Evolutionary conservation across 1,140 invertebrate genomes (phyloP), one percentile per base, ranked within the genome.

Genomic region (Schlechtendalia chinensis): DNA sequence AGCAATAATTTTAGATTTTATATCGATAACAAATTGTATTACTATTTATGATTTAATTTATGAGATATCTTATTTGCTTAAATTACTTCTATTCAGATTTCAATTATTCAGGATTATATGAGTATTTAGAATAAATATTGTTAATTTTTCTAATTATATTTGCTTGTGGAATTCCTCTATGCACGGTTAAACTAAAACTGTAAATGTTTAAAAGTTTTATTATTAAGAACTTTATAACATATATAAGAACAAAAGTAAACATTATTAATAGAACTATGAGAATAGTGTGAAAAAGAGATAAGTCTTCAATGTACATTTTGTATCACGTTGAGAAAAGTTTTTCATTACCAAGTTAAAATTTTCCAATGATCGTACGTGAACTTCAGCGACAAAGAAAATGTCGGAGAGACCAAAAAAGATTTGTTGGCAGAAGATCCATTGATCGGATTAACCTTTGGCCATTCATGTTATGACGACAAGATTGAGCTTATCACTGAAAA

Each of bases 381-480:
- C 63, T 67, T 16, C 63, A 39, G 32, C 32, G 32, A n/a, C 32
- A 39, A 50, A 19, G 19, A 67, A 67, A 24, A 69, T 47, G 47
- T 17, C 22, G 22, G 24, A 24, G 65, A 47, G 45, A 69, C 39
- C 39, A 69, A 69, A 50, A 39, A 69, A 5, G 14, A 24, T 50
- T 69, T 69, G 45, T 53, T 71, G 24, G 24, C 27, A 27, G 24
- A 50, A 53, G 45, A 71, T 71, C 50, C 19, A 45, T 71, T 53
- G 53, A 53, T 71, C 67, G 24, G 45, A 71, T 71, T 71, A 53
- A 71, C 67, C 22, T 71, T 71, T 71, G 8, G 22, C 67, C 50
- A 71, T 53, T 71, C 29, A 32, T 53, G 24, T 22, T 45, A 50
- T 53, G 16, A 53, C 8, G 45, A 27, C 45, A 71, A 47, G 67